Evolutionary conservation across 2,888 invertebrate genomes (phyloP).

Genomic region (Papilio protenor): DNA sequence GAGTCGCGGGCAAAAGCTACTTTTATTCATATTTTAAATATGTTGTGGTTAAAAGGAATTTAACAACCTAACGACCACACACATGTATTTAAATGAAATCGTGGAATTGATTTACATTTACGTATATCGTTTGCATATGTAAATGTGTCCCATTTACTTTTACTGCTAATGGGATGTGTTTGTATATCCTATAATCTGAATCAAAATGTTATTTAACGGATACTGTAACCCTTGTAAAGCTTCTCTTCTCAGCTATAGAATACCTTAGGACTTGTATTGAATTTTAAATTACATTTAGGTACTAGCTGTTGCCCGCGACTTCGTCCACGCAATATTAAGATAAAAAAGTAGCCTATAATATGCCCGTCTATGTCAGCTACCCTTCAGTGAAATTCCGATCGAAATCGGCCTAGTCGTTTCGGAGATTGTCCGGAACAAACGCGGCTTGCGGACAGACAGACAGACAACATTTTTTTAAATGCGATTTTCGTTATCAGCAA

Average conservation of each 20-base stretch:
- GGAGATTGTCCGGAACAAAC: too few relatives aligned
- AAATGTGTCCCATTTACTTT: constrained; percentile 2
- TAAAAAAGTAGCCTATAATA: too few relatives aligned
- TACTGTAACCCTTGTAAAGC: neutral
- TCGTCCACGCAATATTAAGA: too few relatives aligned
- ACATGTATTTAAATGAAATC: constrained; percentile 7
- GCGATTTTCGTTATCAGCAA: too few relatives aligned
- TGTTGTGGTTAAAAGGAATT: constrained; percentile 11
- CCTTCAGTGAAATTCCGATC: too few relatives aligned
- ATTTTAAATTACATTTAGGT: neutral
- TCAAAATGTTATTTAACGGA: neutral
- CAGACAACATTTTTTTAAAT: too few relatives aligned
- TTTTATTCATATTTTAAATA: neutral
- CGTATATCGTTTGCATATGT: neutral
- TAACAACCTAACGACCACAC: constrained; percentile 14
- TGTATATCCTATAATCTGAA: neutral
- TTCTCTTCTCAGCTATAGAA: neutral
- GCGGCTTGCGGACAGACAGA: too few relatives aligned
- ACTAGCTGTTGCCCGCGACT: too few relatives aligned
- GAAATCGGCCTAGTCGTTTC: too few relatives aligned
- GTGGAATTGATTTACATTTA: constrained; percentile 30
- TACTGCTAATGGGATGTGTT: constrained; percentile 10
- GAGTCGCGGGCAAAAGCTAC: neutral
- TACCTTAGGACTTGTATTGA: neutral
- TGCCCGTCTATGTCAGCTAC: too few relatives aligned